Evolutionary conservation across 2,888 invertebrate species (phyloP), one percentile per base, ranked within the genome.

Genomic region (Anoncus sp.): DNA sequence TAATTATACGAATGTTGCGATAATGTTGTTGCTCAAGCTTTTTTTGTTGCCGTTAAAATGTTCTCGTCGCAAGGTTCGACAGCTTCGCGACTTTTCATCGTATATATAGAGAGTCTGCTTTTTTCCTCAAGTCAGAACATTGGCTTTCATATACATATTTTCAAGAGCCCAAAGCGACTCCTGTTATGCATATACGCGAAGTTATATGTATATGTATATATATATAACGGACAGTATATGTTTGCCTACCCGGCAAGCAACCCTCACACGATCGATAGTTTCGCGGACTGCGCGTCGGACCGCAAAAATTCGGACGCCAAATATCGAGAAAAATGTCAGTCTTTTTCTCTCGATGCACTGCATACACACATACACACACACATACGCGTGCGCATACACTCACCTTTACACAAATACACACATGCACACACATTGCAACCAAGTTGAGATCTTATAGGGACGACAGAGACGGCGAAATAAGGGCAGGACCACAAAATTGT

Each of bases 291-390:
- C 79, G 86, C 85, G 85, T 81, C 77, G 79, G 73, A 80, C 78
- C 84, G 78, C 85, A 82, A 83, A 84, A 84, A 84, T 82, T 81
- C 77, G 74, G 70, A 71, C 78, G 72, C 79, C 82, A 82, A 83
- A 84, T 79, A 83, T 81, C 75, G 81, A 75, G 47, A 31, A 75
- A 74, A 77, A 75, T 79, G 78, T 82, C 24, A 31, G 59, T 47
- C 38, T 18, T 65, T 59, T 45, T 47, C 16, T 35, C 40, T 60
- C 51, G 40, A n/a, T 18, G 20, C 40, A 22, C 20, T 51, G 49
- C 12, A 22, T 3, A 18, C 20, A 22, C 24, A 51, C 1, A 51
- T 22, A 9, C 31, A 20, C 22, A 14, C 31, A n/a, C n/a, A n/a
- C n/a, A n/a, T n/a, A n/a, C n/a, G n/a, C n/a, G n/a, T n/a, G n/a